Base-by-base conservation (phyloP, 2,113 vertebrate species). In the Periophthalmus modestus region DNA sequence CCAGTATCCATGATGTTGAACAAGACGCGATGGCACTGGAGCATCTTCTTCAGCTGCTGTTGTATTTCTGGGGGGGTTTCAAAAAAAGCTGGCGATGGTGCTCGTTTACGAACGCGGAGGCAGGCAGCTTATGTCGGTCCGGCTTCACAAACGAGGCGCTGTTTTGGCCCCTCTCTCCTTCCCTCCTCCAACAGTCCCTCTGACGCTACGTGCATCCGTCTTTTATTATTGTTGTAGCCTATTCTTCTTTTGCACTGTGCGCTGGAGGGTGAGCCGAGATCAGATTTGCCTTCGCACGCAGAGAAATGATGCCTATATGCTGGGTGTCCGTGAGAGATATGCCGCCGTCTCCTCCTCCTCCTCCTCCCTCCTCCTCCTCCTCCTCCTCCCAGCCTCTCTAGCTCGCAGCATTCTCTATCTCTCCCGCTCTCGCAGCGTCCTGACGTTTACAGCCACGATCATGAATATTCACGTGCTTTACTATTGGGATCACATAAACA, bases 391-490 rank as follows among this genome's bases (percentile, higher is more conserved):
- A 58, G 69, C 75, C 75, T 79, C 82, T 48, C 79, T 13, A 65
- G 62, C 62, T 65, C 62, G 62, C 62, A 39, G 62, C 34, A n/a
- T 34, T 19, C 62, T 43, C 78, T 78, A 78, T 79, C 87, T 75
- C 78, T 72, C 79, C 55, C 74, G 67, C 79, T 84, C 84, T 71
- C 75, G 79, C 87, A 85, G 86, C 85, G 87, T 87, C 86, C 84
- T 91, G 84, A 92, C 90, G 91, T 90, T 76, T 5, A 36, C 75
- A 85, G 83, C 77, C 86, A 73, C 82, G 59, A 62, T 87, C 92
- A 93, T 93, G 88, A 92, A 93, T 94, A 92, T 91, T 88, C 88
- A 93, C 47, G 68, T 71, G 73, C 73, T 36, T 73, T 66, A 62
- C 68, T 70, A 63, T 76, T 58, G 66, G 84, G 79, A 68, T 79